Conservation (phyloP, 1,140 invertebrate genomes). For the Limonius californicus region DNA sequence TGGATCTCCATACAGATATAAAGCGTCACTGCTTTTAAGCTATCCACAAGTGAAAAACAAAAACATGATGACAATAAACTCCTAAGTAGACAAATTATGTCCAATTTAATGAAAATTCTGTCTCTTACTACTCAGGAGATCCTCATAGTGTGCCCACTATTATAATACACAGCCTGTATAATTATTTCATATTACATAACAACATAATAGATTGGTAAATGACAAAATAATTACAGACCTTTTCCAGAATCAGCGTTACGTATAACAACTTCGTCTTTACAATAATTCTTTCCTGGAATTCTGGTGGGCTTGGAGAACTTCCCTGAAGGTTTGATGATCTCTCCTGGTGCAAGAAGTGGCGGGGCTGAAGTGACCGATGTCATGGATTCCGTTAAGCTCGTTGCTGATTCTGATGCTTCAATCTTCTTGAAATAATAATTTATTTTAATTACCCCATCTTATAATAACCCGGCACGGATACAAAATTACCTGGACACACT, state of each 20-base stretch:
- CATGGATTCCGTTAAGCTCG: constrained; percentile 40
- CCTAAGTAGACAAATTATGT: no score
- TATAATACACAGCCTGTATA: no score
- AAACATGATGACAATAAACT: no score
- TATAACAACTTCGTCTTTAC: constrained; percentile 91
- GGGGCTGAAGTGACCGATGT: constrained; percentile 49
- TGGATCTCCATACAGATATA: no score
- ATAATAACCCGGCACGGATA: not conserved
- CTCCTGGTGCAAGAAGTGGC: constrained; percentile 67
- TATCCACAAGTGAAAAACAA: no score
- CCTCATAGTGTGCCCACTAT: no score
- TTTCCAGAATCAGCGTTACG: constrained; percentile 91
- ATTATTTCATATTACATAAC: no score
- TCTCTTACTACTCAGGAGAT: no score
- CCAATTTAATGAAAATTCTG: no score
- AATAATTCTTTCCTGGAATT: constrained; percentile 86
- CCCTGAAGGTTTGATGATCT: constrained; percentile 81
- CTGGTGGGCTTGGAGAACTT: constrained; percentile 85
- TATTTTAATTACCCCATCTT: not conserved
- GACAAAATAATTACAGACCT: no score
- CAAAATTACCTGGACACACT: constrained; percentile 47
- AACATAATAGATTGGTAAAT: no score
- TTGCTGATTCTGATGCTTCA: constrained; percentile 40
- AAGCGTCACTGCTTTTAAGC: no score
- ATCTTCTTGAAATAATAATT: constrained; percentile 27